Base-by-base conservation (phyloP, 37 sponge, comb jelly and placozoan species). In the Theonella swinhoei region DNA sequence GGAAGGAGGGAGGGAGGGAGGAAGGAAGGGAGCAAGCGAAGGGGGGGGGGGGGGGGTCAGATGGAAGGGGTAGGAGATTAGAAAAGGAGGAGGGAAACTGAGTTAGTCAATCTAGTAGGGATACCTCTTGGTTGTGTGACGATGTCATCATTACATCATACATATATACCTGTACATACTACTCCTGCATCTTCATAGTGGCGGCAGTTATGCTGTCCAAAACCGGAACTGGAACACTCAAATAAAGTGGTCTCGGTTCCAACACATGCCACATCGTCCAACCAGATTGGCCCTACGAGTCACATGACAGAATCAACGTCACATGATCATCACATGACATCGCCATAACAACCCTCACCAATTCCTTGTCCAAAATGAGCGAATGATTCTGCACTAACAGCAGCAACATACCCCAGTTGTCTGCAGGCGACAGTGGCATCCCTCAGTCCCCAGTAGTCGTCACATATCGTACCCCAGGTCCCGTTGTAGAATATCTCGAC, bases 401-500 rank as follows among this genome's bases (percentile, higher is more conserved):
- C 85, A 24, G 26, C 31, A 4, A 54, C 80, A 68, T 70, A 92
- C 11, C 88, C 92, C 31, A 92, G 79, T 68, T 81, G 72, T 35
- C 58, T 42, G 38, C 92, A 92, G 29, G 87, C 88, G 17, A 94
- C 94, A 22, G 28, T 58, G 47, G 85, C 91, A 34, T 90, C 94
- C 8, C 31, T 24, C 3, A 84, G 67, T 66, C 62, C 91, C 88
- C 88, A 90, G 34, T 17, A 59, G 54, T 87, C 81, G 58, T 93
- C 88, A 76, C 95, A 94, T 14, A 94, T 72, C 3, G 91, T 84
- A 20, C 87, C 88, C 90, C 91, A 94, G 17, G 75, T 77, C 0
- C 81, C 77, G 36, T 89, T 90, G 66, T 81, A 74, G 78, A 62
- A 87, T 17, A 94, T 42, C 71, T 94, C 92, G 32, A 91, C 83